A percentile compares a stretch with the other conserved stretches of the same genome.
phyloP scores from a whole-genome alignment of 2,888 invertebrate species.

The Lasioglossum morio region DNA sequence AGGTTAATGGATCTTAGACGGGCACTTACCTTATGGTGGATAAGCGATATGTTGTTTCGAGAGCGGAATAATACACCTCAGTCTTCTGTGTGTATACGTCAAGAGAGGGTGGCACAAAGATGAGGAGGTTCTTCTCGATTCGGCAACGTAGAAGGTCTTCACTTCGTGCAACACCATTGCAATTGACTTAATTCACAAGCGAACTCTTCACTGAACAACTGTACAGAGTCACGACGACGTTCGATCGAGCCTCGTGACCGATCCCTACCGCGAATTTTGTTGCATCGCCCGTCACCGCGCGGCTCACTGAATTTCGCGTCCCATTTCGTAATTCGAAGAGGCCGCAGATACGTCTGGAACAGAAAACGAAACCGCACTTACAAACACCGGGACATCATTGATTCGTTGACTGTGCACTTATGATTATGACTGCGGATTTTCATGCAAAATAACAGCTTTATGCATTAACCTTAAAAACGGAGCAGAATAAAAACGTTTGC shows the following conservation, averaged over 20 bases:
- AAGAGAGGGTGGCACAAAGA: slow-evolving; percentile 58
- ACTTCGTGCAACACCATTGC: slow-evolving; percentile 77
- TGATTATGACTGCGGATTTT: neutral
- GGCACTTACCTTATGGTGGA: slow-evolving; percentile 78
- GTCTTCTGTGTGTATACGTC: slow-evolving; percentile 73
- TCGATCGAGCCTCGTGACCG: slow-evolving; percentile 48
- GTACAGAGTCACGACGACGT: slow-evolving; percentile 42
- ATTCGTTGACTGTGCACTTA: neutral
- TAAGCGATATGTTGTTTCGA: slow-evolving; percentile 81
- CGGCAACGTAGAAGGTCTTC: slow-evolving; percentile 66
- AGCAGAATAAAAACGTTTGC: neutral
- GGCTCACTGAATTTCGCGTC: slow-evolving; percentile 49
- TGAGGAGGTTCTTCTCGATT: slow-evolving; percentile 66
- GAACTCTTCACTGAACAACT: slow-evolving; percentile 44
- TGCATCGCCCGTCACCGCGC: slow-evolving; percentile 19
- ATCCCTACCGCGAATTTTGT: slow-evolving; percentile 33
- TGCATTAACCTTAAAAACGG: neutral
- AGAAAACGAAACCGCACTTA: neutral
- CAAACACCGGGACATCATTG: neutral
- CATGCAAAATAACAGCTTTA: neutral
- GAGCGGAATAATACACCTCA: slow-evolving; percentile 77
- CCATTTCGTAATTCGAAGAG: slow-evolving; percentile 38
- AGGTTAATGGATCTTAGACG: neutral
- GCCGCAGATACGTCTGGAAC: slow-evolving; percentile 52
- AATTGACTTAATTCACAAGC: slow-evolving; percentile 58